These are phyloP conservation scores for Todus mexicanus DNA, from an alignment of 2,797 vertebrate genomes.

Conservation along the genomic window DNA sequence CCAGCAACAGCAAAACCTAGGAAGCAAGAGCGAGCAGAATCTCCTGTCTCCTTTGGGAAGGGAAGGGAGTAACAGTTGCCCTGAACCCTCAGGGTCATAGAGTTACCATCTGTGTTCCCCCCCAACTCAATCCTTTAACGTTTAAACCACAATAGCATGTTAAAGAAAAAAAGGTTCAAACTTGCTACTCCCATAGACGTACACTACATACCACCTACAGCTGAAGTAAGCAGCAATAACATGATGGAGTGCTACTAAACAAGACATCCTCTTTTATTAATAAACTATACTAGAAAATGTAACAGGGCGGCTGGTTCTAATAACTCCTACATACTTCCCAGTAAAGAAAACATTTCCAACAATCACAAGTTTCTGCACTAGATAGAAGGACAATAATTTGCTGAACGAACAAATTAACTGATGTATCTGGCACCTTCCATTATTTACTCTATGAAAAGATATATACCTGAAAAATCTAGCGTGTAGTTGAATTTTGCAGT, in stretches of 20 bases:
- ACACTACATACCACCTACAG: background rate
- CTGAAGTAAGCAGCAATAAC: background rate
- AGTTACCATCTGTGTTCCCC: too few species aligned
- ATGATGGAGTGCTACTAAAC: background rate
- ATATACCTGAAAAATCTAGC: slow-evolving; percentile 90
- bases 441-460: background rate
- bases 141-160: too few species aligned
- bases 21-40: too few species aligned
- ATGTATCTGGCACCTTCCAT: background rate
- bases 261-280: background rate
- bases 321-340: background rate
- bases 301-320: background rate
- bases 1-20: too few species aligned
- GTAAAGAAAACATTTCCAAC: background rate
- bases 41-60: too few species aligned
- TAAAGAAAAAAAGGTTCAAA: background rate
- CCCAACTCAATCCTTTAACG: too few species aligned
- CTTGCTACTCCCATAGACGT: background rate
- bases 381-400: background rate
- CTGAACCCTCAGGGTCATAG: too few species aligned
- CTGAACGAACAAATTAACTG: background rate
- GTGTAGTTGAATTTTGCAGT: slow-evolving; percentile 95
- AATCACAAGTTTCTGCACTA: background rate
- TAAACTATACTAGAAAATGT: background rate
- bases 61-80: too few species aligned